Conservation (phyloP, 2,113 vertebrate genomes). For the Sapayoa aenigma region DNA sequence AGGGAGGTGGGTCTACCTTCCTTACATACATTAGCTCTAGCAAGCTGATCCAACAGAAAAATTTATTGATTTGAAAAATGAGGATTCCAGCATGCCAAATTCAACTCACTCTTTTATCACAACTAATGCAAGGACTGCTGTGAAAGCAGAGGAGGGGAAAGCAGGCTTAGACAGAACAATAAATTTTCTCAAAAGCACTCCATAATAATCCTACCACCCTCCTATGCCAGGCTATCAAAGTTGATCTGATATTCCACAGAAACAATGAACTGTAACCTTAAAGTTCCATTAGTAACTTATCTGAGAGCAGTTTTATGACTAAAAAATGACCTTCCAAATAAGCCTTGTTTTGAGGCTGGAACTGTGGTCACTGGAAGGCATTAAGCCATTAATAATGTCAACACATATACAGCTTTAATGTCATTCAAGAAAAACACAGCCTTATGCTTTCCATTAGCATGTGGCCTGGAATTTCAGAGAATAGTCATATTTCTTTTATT, state of each 20-base stretch:
- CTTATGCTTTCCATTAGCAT: not conserved
- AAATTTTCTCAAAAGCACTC: not conserved
- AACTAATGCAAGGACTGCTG: not conserved
- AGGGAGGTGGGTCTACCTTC: not conserved
- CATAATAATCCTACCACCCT: not conserved
- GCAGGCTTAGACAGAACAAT: not conserved
- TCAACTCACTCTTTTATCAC: not conserved
- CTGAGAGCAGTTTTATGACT: not conserved
- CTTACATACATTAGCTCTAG: not conserved
- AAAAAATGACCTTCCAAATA: not conserved
- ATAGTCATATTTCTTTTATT: not conserved
- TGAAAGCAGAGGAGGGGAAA: not conserved
- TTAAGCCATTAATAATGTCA: not conserved
- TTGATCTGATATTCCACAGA: not conserved
- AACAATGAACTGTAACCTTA: not conserved
- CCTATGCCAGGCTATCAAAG: not conserved
- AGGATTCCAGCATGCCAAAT: not conserved
- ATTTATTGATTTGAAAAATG: not conserved
- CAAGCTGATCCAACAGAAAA: not conserved
- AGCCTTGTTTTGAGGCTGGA: not conserved
- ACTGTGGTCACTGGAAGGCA: not conserved
- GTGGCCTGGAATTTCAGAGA: not conserved
- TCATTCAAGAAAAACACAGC: not conserved
- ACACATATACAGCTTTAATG: not conserved
- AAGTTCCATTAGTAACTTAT: not conserved